Percentiles rank a stretch among this genome's conserved stretches.
phyloP scores from a whole-genome alignment of 2,113 vertebrate species.

The Microcebus ravelobensis region DNA sequence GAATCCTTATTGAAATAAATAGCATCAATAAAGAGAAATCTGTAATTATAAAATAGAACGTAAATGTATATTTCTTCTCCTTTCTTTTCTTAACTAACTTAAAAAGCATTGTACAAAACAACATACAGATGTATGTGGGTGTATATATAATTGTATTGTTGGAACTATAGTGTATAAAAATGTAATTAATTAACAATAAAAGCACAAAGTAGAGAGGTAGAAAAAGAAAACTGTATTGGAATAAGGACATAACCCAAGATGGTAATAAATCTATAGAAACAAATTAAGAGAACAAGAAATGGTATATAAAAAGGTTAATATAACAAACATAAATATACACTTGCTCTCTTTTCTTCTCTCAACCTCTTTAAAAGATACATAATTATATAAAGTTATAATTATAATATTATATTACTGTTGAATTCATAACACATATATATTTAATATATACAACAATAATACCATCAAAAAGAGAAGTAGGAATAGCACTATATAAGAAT shows the following conservation, averaged over 20 bases:
- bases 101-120: background rate
- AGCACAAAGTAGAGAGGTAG: background rate
- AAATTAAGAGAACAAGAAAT: background rate
- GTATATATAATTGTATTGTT: background rate
- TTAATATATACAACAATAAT: background rate
- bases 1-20: background rate
- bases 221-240: background rate
- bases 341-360: background rate
- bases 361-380: background rate
- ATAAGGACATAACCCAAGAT: background rate
- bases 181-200: background rate
- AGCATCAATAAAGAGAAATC: background rate
- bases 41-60: background rate
- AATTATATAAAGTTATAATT: background rate
- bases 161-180: background rate
- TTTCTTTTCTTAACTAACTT: background rate
- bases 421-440: background rate
- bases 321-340: background rate
- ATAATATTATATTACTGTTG: background rate
- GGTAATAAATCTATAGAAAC: background rate
- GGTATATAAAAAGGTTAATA: background rate
- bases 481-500: background rate
- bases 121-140: too few species aligned
- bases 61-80: background rate
- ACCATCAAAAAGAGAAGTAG: background rate